Evolutionary conservation across 2,888 invertebrate species (phyloP).

Genomic region (Desoria tigrina): DNA sequence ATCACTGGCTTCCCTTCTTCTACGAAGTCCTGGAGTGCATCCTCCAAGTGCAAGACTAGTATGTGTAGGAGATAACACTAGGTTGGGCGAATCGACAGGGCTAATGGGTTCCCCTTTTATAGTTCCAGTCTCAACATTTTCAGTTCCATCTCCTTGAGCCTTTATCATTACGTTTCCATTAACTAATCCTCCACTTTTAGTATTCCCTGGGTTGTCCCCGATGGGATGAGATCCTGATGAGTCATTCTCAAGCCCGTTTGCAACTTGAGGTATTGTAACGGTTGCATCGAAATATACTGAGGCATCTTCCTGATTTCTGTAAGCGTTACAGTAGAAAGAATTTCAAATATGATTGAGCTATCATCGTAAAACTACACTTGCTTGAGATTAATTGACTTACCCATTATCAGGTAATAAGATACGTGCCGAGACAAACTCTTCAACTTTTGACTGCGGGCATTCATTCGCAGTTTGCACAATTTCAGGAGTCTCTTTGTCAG

Average conservation of each 20-base stretch:
- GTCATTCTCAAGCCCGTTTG: conserved; percentile 46
- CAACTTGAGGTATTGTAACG: conserved; percentile 46
- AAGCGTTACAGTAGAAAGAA: neutral
- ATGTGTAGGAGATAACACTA: conserved; percentile 35
- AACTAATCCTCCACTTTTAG: neutral
- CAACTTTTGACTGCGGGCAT: conserved; percentile 27
- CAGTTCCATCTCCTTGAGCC: conserved; percentile 25
- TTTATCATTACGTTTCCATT: conserved; percentile 33
- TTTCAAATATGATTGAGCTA: too few species aligned
- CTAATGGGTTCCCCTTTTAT: conserved; percentile 19
- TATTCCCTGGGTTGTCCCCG: conserved; percentile 16
- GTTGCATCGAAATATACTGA: conserved; percentile 53
- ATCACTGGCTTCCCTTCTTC: conserved; percentile 68
- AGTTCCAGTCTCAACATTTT: conserved; percentile 38
- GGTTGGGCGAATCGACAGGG: conserved; percentile 18
- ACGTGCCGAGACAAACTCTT: conserved; percentile 38
- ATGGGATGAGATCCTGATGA: conserved; percentile 50
- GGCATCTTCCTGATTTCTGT: conserved; percentile 52
- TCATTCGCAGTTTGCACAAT: conserved; percentile 4
- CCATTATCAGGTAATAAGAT: conserved; percentile 35
- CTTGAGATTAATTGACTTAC: too few species aligned
- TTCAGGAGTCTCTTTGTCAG: conserved; percentile 6
- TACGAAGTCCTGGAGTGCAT: conserved; percentile 70
- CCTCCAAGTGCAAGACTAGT: conserved; percentile 52
- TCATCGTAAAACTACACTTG: conserved; percentile 5